Evolutionary conservation across 2,888 invertebrate genomes (phyloP), one percentile per base, ranked within the genome.

Genomic region (Fabriciana adippe): DNA sequence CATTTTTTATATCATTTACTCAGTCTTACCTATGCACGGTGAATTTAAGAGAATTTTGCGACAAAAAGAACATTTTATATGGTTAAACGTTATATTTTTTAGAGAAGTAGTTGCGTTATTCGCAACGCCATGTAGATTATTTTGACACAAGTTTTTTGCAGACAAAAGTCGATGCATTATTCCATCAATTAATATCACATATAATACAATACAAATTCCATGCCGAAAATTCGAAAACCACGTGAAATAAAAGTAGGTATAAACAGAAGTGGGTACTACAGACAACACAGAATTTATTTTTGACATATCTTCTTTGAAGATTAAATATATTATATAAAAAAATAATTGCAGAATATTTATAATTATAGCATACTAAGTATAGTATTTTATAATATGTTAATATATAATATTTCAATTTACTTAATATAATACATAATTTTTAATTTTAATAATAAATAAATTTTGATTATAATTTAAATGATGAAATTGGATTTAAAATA

Each of bases 41-140:
- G 81, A 82, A 59, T 83, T 81, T 73, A 88, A 73, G 76, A 91
- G 80, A 72, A 87, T 80, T 81, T 85, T 90, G 66, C 84, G 87
- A 75, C 92, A 92, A 82, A 88, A 89, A 26, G 85, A 87, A 81
- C 92, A 92, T 88, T 90, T 89, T 81, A 88, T 83, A 78, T 89
- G 86, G 41, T 81, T 74, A 73, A 78, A 75, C 57, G 78, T 70
- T 65, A 78, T 74, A 71, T 70, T 80, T 75, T 77, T 83, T 14
- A 81, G 50, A 31, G 80, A 75, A 79, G 77, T 85, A 67, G 79
- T 85, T 51, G 82, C 73, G 63, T 85, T 78, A 66, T 83, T 72
- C 18, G 86, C 75, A 68, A 86, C 75, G 69, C 84, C 82, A 71
- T 88, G 85, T 72, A 89, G 82, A 76, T 87, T 84, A 76, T 80